A percentile compares a stretch with the other conserved stretches of the same genome.
phyloP scores from a whole-genome alignment of 2,797 vertebrate species.

The Limosa lapponica region DNA sequence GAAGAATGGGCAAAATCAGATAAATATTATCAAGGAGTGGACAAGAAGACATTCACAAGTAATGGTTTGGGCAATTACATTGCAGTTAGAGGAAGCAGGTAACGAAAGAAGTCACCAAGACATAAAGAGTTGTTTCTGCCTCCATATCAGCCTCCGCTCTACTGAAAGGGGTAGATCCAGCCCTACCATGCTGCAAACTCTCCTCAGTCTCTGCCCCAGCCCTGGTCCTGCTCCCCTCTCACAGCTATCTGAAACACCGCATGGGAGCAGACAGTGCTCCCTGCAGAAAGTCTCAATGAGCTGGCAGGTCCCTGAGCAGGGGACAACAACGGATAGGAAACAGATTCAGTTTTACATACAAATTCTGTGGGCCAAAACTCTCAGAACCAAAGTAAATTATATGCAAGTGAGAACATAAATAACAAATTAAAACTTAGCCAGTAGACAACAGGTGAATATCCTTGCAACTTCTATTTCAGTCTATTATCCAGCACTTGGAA shows the following conservation, averaged over 20 bases:
- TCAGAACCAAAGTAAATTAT: not conserved
- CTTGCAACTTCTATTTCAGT: not conserved
- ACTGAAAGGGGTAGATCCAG: not conserved
- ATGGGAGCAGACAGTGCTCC: not conserved
- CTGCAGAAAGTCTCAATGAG: too few species aligned
- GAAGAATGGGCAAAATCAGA: not conserved
- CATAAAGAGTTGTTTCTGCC: not conserved
- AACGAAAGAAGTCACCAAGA: not conserved
- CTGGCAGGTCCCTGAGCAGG: not conserved
- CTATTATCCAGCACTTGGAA: not conserved
- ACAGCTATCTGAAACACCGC: accelerated
- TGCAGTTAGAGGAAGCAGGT: not conserved
- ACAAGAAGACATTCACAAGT: not conserved
- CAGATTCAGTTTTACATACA: not conserved
- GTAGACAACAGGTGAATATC: not conserved
- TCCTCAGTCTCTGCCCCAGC: not conserved
- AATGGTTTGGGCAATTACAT: not conserved
- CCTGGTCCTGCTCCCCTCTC: not conserved
- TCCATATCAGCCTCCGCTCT: not conserved
- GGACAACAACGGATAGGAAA: not conserved
- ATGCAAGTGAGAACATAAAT: not conserved
- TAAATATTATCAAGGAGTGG: not conserved
- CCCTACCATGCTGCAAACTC: not conserved
- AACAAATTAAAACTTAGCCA: not conserved
- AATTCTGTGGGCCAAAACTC: not conserved